Evolutionary conservation across 2,113 vertebrate species (phyloP).

Genomic region (Diadophis punctatus): DNA sequence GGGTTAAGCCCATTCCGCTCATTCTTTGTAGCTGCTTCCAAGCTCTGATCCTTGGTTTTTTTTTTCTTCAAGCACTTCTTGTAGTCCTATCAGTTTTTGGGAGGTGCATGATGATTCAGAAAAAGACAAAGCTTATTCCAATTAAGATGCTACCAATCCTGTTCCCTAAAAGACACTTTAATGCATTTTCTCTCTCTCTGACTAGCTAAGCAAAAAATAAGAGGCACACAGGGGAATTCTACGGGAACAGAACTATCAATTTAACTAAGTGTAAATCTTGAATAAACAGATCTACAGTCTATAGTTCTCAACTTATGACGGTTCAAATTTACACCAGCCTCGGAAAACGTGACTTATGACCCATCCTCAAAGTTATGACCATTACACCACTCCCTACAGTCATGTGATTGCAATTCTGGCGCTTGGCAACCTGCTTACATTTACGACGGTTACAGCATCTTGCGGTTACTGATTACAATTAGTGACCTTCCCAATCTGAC

Average conservation of each 20-base stretch:
- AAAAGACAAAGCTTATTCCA: constrained; percentile 36
- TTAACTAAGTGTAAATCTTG: background rate
- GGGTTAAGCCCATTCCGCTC: background rate
- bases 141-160: constrained; percentile 54
- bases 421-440: background rate
- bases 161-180: background rate
- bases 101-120: constrained; percentile 50
- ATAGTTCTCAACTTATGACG: background rate
- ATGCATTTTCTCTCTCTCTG: no score
- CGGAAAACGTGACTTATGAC: background rate
- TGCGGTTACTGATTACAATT: background rate
- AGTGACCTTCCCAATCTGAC: background rate
- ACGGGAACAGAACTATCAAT: background rate
- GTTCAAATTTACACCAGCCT: background rate
- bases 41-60: background rate
- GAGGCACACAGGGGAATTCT: background rate
- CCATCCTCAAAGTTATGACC: background rate
- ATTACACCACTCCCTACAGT: background rate
- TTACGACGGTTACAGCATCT: background rate
- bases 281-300: background rate
- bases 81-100: constrained; percentile 7
- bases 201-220: background rate
- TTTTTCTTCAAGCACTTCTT: constrained; percentile 26
- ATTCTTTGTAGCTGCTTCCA: background rate
- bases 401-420: background rate